Evolutionary conservation across 2,113 vertebrate species (phyloP).

Genomic region (Martes martes): DNA sequence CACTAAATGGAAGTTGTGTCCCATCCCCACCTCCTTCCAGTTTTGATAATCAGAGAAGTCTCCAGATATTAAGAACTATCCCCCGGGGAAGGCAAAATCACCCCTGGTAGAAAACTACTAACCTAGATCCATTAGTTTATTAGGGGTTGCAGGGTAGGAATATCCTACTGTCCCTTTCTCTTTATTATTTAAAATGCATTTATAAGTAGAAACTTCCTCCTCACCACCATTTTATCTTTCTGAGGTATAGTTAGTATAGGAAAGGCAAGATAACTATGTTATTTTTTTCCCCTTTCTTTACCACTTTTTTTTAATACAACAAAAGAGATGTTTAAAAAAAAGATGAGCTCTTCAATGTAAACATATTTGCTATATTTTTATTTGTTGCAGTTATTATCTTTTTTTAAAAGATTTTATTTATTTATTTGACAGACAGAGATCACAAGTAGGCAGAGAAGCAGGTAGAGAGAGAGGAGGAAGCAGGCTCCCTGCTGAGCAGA

Average conservation of each 20-base stretch:
- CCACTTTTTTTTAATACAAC: neutral
- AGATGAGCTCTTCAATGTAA: neutral
- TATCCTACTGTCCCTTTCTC: neutral
- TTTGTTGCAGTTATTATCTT: neutral
- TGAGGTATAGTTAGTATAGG: neutral
- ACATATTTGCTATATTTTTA: neutral
- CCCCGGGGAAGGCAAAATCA: neutral
- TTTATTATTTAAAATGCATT: neutral
- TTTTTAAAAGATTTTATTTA: too few relatives aligned
- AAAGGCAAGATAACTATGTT: neutral
- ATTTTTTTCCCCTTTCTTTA: neutral
- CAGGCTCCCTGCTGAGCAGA: too few relatives aligned
- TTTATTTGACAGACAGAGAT: too few relatives aligned
- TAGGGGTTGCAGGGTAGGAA: neutral
- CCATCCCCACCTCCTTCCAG: neutral
- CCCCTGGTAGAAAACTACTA: neutral
- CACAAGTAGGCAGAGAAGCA: too few relatives aligned
- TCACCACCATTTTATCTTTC: neutral
- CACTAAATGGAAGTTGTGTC: neutral
- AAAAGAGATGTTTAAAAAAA: neutral
- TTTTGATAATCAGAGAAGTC: neutral
- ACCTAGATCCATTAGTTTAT: neutral
- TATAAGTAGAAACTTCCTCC: neutral
- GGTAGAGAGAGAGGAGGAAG: too few relatives aligned
- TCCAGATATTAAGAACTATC: neutral